Evolutionary conservation across 2,797 vertebrate genomes (phyloP).

Genomic region (Scolopax rusticola): DNA sequence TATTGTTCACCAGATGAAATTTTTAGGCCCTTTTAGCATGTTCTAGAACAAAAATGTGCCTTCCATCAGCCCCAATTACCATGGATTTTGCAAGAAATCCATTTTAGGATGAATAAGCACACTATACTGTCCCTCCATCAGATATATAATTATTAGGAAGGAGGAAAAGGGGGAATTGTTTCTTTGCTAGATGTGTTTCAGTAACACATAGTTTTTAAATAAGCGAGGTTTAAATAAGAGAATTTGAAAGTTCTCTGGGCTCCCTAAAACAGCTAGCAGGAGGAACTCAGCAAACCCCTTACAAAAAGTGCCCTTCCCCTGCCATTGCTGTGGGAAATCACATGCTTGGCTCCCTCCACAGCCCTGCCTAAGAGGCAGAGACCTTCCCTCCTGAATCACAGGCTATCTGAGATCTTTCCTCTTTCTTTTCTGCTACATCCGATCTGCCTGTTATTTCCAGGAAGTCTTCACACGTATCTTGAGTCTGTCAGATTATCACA

Average conservation of each 20-base stretch:
- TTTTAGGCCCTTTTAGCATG: neutral
- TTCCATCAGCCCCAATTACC: neutral
- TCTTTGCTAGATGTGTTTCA: neutral
- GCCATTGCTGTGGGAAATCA: neutral
- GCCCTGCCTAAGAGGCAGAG: neutral
- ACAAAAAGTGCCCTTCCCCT: neutral
- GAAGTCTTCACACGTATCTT: neutral
- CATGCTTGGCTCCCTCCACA: neutral
- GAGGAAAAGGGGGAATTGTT: neutral
- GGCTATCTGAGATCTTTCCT: neutral
- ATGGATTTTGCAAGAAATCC: neutral
- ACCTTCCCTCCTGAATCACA: neutral
- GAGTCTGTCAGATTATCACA: slow-evolving; percentile 50
- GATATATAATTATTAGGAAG: neutral
- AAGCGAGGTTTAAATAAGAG: neutral
- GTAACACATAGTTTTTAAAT: neutral
- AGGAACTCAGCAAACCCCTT: neutral
- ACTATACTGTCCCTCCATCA: neutral
- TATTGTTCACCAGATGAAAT: neutral
- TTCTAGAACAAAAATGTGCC: neutral
- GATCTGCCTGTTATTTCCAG: neutral
- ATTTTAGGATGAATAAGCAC: neutral
- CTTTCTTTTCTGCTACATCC: neutral
- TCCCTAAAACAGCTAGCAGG: neutral
- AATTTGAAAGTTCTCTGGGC: neutral